A percentile compares a stretch with the other conserved stretches of the same genome.
phyloP scores from a whole-genome alignment of 2,888 invertebrate genomes.

The Epistrophe eligans region DNA sequence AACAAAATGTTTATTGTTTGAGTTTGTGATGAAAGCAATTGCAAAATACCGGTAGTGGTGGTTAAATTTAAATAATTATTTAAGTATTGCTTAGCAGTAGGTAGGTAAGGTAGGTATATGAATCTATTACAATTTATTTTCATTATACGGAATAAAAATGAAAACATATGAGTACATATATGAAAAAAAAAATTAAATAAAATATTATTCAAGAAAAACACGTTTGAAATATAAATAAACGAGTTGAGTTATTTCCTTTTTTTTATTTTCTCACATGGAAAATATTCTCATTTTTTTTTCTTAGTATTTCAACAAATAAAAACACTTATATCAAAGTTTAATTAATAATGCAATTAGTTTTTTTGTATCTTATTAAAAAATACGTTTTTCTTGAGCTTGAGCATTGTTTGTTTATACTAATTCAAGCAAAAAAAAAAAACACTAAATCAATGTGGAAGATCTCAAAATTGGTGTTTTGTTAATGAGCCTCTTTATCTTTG shows the following conservation, averaged over 20 bases:
- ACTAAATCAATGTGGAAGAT: not conserved
- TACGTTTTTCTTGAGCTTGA: not conserved
- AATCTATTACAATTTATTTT: conserved; percentile 1
- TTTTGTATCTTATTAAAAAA: not conserved
- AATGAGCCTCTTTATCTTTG: not conserved
- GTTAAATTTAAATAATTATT: not conserved
- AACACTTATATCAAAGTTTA: not conserved
- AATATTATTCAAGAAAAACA: conserved; percentile 5
- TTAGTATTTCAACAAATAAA: not conserved
- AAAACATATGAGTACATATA: not conserved
- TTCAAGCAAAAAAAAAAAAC: not conserved
- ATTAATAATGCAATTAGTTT: conserved; percentile 1
- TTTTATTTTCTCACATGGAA: not conserved
- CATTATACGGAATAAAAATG: not conserved
- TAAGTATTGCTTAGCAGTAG: not conserved
- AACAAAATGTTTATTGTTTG: not conserved
- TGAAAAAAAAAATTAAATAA: not conserved
- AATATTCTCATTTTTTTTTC: not conserved
- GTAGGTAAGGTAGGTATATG: not conserved
- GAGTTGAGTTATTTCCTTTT: not conserved
- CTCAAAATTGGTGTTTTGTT: not conserved
- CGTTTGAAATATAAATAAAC: conserved; percentile 2
- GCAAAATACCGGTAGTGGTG: not conserved
- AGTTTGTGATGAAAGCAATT: not conserved
- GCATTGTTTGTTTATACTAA: not conserved